Evolutionary conservation across 2,113 vertebrate genomes (phyloP), one percentile per base, ranked within the genome.

Genomic region (Antidorcas marsupialis): DNA sequence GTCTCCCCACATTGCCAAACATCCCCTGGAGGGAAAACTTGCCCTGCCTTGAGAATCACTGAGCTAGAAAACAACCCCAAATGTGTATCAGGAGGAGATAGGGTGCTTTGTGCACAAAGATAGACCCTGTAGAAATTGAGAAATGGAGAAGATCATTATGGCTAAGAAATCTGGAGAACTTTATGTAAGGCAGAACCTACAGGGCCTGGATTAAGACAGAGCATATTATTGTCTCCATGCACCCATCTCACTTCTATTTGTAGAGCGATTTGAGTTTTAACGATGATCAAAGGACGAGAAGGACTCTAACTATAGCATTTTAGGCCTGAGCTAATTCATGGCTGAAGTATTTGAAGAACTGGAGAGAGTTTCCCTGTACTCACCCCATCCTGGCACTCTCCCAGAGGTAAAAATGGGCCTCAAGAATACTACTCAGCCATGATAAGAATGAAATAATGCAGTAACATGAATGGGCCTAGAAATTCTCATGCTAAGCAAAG

Each of bases 11-110:
- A 45, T 47, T 60, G 57, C n/a, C n/a, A n/a, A 43, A 39, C 15
- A 9, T 45, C 30, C 23, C 53, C 52, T 7, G 7, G 36, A 45
- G 67, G 55, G 45, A 28, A 39, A 16, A 78, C 14, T 8, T 47
- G 27, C 59, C n/a, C n/a, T n/a, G 30, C n/a, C 19, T 52, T 45
- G 53, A 90, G 39, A 86, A 59, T 78, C 28, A 25, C 2, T 33
- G 45, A 88, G 16, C 78, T 27, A n/a, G 30, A 85, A 60, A 86
- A 47, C 23, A 30, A 39, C 23, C 43, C 15, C 9, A 12, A 59
- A 33, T 43, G 53, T 11, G 1, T 19, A 13, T 11, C 13, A 0
- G 11, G 9, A 92, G 64, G 30, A 7, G 1, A 3, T 6, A 81
- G 27, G 52, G 21, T n/a, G 28, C 23, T 57, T 28, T 3, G 9